A percentile compares a stretch with the other conserved stretches of the same genome.
These are phyloP conservation scores for Hephaestus fuliginosus DNA, from an alignment of 2,797 vertebrate genomes.

Conservation along the genomic window DNA sequence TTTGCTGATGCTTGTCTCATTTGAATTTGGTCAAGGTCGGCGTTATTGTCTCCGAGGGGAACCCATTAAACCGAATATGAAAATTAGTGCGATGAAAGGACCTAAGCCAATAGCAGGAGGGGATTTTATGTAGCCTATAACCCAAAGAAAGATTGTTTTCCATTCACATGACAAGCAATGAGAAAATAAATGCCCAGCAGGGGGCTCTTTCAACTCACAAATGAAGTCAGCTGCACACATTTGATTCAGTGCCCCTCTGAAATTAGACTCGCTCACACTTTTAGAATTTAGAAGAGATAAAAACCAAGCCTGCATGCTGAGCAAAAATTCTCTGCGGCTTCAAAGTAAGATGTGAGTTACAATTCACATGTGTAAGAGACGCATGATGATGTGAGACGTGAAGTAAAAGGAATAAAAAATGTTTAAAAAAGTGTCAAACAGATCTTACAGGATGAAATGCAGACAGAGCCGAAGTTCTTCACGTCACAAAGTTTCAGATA, in stretches of 20 bases:
- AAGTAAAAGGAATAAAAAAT: slow-evolving; percentile 22
- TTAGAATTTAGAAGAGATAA: slow-evolving; percentile 47
- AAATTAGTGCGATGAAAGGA: slow-evolving; percentile 67
- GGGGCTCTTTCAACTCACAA: slow-evolving; percentile 82
- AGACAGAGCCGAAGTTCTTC: slow-evolving; percentile 42
- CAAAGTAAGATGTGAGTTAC: slow-evolving; percentile 50
- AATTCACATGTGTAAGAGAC: slow-evolving; percentile 61
- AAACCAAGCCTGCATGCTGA: slow-evolving; percentile 53
- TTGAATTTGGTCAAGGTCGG: slow-evolving; percentile 70
- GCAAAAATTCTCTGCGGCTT: slow-evolving; percentile 54
- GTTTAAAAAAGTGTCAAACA: slow-evolving; percentile 37
- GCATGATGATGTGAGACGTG: slow-evolving; percentile 51
- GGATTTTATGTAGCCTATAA: slow-evolving; percentile 50
- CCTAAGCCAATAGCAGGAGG: slow-evolving; percentile 37
- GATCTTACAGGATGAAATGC: slow-evolving; percentile 55
- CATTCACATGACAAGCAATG: slow-evolving; percentile 36
- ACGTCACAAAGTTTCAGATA: slow-evolving; percentile 57
- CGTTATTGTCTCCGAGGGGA: slow-evolving; percentile 54
- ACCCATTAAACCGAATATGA: slow-evolving; percentile 62
- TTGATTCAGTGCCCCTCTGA: slow-evolving; percentile 48
- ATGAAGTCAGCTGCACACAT: slow-evolving; percentile 62
- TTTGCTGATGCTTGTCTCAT: slow-evolving; percentile 56
- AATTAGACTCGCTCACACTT: slow-evolving; percentile 46
- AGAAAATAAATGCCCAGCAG: slow-evolving; percentile 73
- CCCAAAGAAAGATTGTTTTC: slow-evolving; percentile 53